Evolutionary conservation across 2,888 invertebrate species (phyloP).

Genomic region (Criorhina ranunculi): DNA sequence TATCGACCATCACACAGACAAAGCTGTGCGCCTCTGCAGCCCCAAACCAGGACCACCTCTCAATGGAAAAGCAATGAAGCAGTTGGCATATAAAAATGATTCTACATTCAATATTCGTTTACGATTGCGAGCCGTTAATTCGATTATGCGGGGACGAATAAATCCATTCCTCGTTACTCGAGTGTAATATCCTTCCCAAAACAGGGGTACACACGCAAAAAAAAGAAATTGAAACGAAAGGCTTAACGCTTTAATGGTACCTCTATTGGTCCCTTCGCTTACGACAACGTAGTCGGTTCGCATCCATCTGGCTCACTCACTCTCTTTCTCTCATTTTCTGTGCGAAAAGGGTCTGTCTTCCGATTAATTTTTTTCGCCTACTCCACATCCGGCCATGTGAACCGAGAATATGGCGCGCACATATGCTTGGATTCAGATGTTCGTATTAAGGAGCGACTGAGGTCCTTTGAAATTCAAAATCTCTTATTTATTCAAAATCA

Average conservation of each 20-base stretch:
- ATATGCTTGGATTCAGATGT: constrained; percentile 56
- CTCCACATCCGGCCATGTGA: constrained; percentile 48
- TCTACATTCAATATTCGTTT: constrained; percentile 25
- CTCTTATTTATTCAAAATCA: constrained; percentile 73
- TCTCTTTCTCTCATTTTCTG: background rate
- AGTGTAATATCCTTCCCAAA: constrained; percentile 23
- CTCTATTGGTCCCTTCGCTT: constrained; percentile 14
- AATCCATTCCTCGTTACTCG: constrained; percentile 46
- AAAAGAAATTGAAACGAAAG: constrained; percentile 47
- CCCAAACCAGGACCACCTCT: no score
- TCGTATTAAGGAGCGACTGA: constrained; percentile 27
- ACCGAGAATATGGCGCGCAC: constrained; percentile 53
- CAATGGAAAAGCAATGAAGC: constrained; percentile 11
- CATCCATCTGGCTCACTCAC: constrained; percentile 45
- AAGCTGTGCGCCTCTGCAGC: background rate
- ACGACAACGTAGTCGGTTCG: background rate
- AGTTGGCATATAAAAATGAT: constrained; percentile 31
- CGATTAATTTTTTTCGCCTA: constrained; percentile 54
- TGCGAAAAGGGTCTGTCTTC: constrained; percentile 39
- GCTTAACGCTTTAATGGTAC: constrained; percentile 61
- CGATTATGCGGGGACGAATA: constrained; percentile 52
- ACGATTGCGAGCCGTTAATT: constrained; percentile 47
- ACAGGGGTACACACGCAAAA: no score
- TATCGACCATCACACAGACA: background rate
- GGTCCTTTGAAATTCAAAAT: constrained; percentile 72